Conservation (phyloP, 2,113 vertebrate genomes). For the Ochotona curzoniae region DNA sequence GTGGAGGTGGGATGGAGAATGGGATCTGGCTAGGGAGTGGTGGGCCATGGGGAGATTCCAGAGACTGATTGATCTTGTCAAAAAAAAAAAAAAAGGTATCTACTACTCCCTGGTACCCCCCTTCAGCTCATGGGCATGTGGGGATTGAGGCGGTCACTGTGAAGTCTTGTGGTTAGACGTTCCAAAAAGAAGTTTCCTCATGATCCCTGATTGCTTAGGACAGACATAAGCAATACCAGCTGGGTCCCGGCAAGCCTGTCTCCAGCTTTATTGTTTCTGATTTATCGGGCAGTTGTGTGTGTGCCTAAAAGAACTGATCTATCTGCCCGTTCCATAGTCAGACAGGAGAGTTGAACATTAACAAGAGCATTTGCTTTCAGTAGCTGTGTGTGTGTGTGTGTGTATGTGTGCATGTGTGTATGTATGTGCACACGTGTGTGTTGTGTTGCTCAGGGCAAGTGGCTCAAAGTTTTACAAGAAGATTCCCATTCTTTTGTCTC, state of each 20-base stretch:
- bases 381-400: not conserved
- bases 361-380: conserved; percentile 82
- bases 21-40: conserved; percentile 47
- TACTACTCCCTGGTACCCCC: conserved; percentile 3
- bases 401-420: conserved; percentile 34
- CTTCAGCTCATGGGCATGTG: conserved; percentile 69
- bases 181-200: conserved; percentile 83
- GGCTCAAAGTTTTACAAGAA: conserved; percentile 56
- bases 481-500: conserved; percentile 52
- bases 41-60: conserved; percentile 65
- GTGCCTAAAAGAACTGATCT: conserved; percentile 82
- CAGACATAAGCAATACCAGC: conserved; percentile 87
- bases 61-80: conserved; percentile 74
- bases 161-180: conserved; percentile 80
- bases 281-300: conserved; percentile 83
- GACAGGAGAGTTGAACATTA: conserved; percentile 87
- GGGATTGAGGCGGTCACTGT: conserved; percentile 78
- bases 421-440: not conserved
- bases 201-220: conserved; percentile 85
- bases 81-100: conserved; percentile 74
- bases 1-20: conserved; percentile 35
- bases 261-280: conserved; percentile 87
- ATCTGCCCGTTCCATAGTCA: conserved; percentile 77
- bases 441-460: conserved; percentile 50
- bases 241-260: conserved; percentile 86